phyloP scores from a whole-genome alignment of 1,140 invertebrate genomes.

The Lamellibrachia luymesi region DNA sequence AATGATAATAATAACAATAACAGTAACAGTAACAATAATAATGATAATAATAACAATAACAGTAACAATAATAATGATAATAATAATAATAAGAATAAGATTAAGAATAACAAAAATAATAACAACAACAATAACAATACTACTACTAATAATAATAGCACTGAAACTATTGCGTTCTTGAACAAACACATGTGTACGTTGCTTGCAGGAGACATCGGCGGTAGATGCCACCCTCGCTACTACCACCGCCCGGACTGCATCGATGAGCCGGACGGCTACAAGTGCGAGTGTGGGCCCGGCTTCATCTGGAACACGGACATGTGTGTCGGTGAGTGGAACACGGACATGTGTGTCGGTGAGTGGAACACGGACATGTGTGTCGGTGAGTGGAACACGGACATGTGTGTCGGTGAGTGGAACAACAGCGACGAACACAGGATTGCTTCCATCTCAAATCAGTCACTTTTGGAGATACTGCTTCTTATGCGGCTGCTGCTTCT shows the following conservation, averaged over 20 bases:
- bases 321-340: slow-evolving; percentile 54
- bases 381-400: too few relatives aligned
- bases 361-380: too few relatives aligned
- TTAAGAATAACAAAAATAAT: too few relatives aligned
- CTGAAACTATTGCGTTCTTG: not conserved
- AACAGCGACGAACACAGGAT: not conserved
- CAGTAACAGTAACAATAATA: too few relatives aligned
- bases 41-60: too few relatives aligned
- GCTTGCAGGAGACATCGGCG: not conserved
- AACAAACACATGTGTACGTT: not conserved
- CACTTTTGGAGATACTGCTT: not conserved
- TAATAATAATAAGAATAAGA: too few relatives aligned
- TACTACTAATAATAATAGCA: too few relatives aligned
- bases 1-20: too few relatives aligned
- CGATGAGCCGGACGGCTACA: slow-evolving; percentile 54
- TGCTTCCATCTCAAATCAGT: not conserved
- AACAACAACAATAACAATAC: too few relatives aligned
- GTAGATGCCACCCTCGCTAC: slow-evolving; percentile 35
- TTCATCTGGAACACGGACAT: slow-evolving; percentile 56
- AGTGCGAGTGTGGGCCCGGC: slow-evolving; percentile 55
- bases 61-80: too few relatives aligned
- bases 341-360: too few relatives aligned
- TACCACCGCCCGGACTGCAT: slow-evolving; percentile 49
- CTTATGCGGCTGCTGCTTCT: not conserved
- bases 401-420: not conserved